A percentile compares a stretch with the other conserved stretches of the same genome.
These are phyloP conservation scores for Turritopsis rubra DNA, from an alignment of 30 jellyfish, hydroid and myxozoan genomes.

Conservation along the genomic window DNA sequence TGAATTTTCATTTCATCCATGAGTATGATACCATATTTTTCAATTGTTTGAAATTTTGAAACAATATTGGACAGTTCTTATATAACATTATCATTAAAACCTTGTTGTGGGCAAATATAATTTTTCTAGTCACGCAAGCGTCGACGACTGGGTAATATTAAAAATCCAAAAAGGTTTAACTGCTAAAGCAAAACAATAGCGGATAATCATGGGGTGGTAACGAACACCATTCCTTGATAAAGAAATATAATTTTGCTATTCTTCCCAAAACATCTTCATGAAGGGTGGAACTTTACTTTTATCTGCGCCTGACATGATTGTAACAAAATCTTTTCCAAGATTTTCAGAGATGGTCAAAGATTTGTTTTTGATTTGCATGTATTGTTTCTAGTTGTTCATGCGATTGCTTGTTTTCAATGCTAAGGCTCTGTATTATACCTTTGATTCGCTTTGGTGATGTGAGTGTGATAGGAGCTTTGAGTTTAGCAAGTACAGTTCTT, in stretches of 20 bases:
- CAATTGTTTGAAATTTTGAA: neutral
- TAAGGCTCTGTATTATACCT: neutral
- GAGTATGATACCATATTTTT: neutral
- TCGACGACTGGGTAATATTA: neutral
- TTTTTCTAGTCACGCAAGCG: neutral
- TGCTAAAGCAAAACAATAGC: neutral
- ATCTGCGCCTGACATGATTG: neutral
- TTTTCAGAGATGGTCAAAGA: neutral
- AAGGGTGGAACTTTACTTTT: neutral
- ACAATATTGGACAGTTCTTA: neutral
- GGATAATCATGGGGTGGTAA: neutral
- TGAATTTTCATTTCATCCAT: neutral
- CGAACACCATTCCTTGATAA: neutral
- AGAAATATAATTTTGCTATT: neutral
- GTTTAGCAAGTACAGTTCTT: neutral
- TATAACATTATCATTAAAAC: neutral
- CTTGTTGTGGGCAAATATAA: neutral
- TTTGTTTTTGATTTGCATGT: neutral
- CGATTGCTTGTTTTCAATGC: neutral
- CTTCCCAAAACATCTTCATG: constrained; percentile 1
- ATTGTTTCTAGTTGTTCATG: neutral
- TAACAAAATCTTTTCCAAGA: neutral
- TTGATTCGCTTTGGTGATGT: neutral
- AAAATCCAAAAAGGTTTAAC: neutral
- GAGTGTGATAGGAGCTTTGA: neutral